Evolutionary conservation across 2,113 vertebrate species (phyloP), one percentile per base, ranked within the genome.

Genomic region (Bucco capensis): DNA sequence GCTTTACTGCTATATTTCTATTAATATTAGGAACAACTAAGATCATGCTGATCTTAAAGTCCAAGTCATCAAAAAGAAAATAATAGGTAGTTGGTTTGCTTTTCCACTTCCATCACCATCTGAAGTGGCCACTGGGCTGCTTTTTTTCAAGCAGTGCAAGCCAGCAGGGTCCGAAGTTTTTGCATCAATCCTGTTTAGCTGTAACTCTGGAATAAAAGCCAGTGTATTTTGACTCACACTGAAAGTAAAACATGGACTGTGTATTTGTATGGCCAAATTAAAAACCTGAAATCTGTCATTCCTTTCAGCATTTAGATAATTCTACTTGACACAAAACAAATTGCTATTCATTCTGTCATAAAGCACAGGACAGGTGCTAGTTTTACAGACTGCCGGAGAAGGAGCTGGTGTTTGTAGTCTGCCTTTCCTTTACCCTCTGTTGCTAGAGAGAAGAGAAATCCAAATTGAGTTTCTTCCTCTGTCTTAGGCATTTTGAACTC

Each of bases 281-380:
- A 69, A 89, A 89, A 92, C 16, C 10, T 15, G 8, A 46, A 75
- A 82, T 65, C 40, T 79, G 28, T 60, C 66, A 35, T 89, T 84
- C 19, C 38, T 74, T 89, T 84, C 81, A 84, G 40, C 49, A 46
- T 70, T 82, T 82, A 57, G 53, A 79, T 91, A 89, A n/a, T 42
- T 81, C 74, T 56, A n/a, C 31, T 31, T 95, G 78, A 85, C 71
- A 92, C 46, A 91, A 82, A 84, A 79, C 62, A 61, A 85, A 35
- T 40, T 87, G 54, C 60, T 93, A 89, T 89, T 82, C 46, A 62
- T 79, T 83, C 25, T 35, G n/a, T 93, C 44, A 58, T 87, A 79
- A 92, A 89, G 33, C 50, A 80, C 58, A 21, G 42, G 17, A 65
- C 42, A 89, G 49, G 58, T 76, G 70, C 30, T 85, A 91, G 33